Conservation (phyloP, 1,140 invertebrate species). For the Aphaenogaster floridana region DNA sequence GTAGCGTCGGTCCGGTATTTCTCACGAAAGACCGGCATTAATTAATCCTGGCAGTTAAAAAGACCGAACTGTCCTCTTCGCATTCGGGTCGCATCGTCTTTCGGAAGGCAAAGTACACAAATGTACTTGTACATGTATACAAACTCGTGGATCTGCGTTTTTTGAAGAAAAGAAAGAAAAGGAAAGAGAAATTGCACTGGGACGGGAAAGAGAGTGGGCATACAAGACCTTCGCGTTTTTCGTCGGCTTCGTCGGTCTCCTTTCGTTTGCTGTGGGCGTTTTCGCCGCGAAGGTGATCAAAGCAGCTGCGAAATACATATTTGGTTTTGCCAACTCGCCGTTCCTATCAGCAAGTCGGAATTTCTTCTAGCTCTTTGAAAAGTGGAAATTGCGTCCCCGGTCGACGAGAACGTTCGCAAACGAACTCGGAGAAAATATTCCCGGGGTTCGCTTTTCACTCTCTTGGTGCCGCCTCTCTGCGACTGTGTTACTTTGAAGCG, state of each 20-base stretch:
- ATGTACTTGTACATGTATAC: conserved; percentile 66
- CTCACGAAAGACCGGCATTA: conserved; percentile 42
- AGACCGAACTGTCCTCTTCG: conserved; percentile 17
- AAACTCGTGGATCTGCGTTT: conserved; percentile 61
- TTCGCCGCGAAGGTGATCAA: conserved; percentile 74
- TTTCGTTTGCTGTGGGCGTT: conserved; percentile 53
- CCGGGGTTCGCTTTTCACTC: conserved; percentile 58
- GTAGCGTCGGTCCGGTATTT: conserved; percentile 31
- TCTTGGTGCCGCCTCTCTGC: conserved; percentile 35
- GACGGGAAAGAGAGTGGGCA: background rate
- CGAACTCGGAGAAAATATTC: conserved; percentile 73
- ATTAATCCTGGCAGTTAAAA: conserved; percentile 51
- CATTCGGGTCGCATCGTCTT: conserved; percentile 30
- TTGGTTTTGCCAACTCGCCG: conserved; percentile 73
- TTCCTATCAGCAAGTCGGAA: conserved; percentile 51
- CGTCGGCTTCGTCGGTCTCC: background rate
- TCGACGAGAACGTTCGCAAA: conserved; percentile 61
- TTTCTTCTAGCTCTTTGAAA: conserved; percentile 75
- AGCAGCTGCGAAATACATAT: conserved; percentile 75
- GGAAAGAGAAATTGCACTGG: background rate
- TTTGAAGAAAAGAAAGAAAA: conserved; percentile 5
- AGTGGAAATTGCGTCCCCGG: conserved; percentile 76
- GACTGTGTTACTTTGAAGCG: conserved; percentile 54
- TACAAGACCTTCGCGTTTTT: conserved; percentile 26
- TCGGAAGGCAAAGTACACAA: conserved; percentile 69